Evolutionary conservation across 2,888 invertebrate genomes (phyloP), one percentile per base, ranked within the genome.

Genomic region (Agapostemon virescens): DNA sequence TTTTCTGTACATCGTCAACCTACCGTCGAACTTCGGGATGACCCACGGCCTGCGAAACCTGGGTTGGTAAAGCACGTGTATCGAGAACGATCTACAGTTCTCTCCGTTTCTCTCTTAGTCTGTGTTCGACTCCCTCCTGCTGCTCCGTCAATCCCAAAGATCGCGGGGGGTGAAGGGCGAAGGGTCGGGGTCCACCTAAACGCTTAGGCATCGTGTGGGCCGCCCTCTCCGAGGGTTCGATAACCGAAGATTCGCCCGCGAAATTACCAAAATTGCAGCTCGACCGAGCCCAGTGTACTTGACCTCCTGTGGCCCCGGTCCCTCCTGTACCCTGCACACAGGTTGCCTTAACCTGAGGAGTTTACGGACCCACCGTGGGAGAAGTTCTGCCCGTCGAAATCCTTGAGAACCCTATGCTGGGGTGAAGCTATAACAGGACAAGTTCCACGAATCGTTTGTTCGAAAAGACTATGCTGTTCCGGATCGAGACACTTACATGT

Each of bases 261-360:
- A 88, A 89, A 89, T 89, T 89, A 89, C 89, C 88, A 85, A 89
- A 89, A 89, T 89, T 89, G 88, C 89, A 70, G 84, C 71, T 74
- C 86, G 85, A 80, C 74, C 78, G 75, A 75, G 67, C 73, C 74
- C 80, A 84, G 84, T 67, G 67, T 85, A 84, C 82, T 88, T 87
- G 87, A 89, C 88, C 88, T 82, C 80, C 61, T 69, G 81, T 77
- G 82, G 77, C 83, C 85, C 77, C 13, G 61, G 11, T 1, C 49
- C 26, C 26, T 23, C 55, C 5, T 2, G 9, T 26, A 77, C 77
- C 58, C 69, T 49, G 64, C 58, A 58, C 66, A 71, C 55, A 61
- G 77, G 74, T 77, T 36, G 30, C 61, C 74, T 74, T 64, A 38
- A 76, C 45, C 45, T 68, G 64, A 42, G 66, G 68, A 73, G 69